Base-by-base conservation (phyloP, 2,113 vertebrate genomes). In the Oncorhynchus clarkii region DNA sequence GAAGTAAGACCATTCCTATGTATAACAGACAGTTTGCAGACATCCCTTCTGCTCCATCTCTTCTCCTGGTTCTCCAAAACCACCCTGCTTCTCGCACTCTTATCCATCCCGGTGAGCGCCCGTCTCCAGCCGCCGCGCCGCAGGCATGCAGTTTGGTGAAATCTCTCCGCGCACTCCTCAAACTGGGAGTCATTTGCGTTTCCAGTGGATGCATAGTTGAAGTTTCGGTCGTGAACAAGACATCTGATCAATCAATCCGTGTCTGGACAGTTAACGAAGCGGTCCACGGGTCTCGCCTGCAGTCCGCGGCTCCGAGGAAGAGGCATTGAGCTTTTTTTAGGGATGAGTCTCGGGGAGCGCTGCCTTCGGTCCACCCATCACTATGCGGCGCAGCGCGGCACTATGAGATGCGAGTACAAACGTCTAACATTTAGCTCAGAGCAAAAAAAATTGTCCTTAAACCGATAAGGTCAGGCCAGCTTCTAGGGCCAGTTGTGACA, bases 171-270 rank as follows among this genome's bases (percentile, higher is more conserved):
- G 79, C 84, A 72, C 87, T 89, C 85, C 88, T 93, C 89, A 92
- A 22, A 88, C 89, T 83, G 83, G 89, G 87, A 92, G 91, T 88
- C 93, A 93, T 94, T 83, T 85, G 79, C 54, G 81, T 82, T 85
- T 92, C 90, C 92, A 87, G 82, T 77, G 89, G 84, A 92, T 76
- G 85, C 88, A 89, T 88, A 82, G 88, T 82, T 84, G 67, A 90
- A 89, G 86, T 90, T 85, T 89, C 72, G 84, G 78, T 86, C 88
- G 88, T 90, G 84, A 89, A 92, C 91, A 90, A 92, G 90, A 84
- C 93, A 94, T 94, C 71, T 88, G 92, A 87, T 90, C 90, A 78
- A 87, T 90, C 89, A 78, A 84, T 84, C 82, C 82, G 84, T 73
- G 87, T 59, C 77, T 73, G 81, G 78, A 80, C 78, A 79, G 82